A percentile compares a stretch with the other conserved stretches of the same genome.
Conservation (phyloP, 2,113 vertebrate genomes). For the Hippolais icterina region DNA sequence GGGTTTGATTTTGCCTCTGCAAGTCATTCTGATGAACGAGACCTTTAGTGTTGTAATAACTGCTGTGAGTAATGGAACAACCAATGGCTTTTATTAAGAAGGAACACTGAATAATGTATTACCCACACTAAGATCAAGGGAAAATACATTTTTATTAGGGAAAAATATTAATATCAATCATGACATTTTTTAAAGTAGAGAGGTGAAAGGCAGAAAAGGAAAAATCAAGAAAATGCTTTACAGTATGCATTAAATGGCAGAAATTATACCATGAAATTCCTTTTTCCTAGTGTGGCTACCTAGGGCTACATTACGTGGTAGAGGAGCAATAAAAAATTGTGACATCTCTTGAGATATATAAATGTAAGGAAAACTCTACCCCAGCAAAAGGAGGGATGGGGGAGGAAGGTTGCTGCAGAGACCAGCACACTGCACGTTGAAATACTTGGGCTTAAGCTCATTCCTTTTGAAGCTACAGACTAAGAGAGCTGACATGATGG, state of each 20-base stretch:
- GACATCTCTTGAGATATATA: not conserved
- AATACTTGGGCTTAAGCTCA: not conserved
- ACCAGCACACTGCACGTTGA: not conserved
- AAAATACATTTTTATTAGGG: constrained; percentile 40
- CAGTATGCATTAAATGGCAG: not conserved
- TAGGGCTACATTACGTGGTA: constrained; percentile 1
- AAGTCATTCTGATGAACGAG: constrained; percentile 42
- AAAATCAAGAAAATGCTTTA: not conserved
- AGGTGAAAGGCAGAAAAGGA: not conserved
- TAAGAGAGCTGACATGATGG: not conserved
- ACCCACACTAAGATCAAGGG: constrained; percentile 30
- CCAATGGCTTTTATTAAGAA: constrained; percentile 61
- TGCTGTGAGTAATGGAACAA: constrained; percentile 45
- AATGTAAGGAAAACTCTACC: not conserved
- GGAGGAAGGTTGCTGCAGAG: not conserved
- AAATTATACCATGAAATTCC: constrained; percentile 17
- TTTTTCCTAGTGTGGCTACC: not conserved
- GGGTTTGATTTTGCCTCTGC: constrained; percentile 16
- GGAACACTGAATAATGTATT: constrained; percentile 64
- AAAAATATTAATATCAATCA: constrained; percentile 49
- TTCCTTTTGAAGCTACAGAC: not conserved
- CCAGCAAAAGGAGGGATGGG: not conserved
- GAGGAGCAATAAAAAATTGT: constrained; percentile 14
- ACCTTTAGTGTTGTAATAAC: constrained; percentile 54
- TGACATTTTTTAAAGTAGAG: not conserved